Evolutionary conservation across 2,797 vertebrate species (phyloP).

Genomic region (Chaetophractus vellerosus): DNA sequence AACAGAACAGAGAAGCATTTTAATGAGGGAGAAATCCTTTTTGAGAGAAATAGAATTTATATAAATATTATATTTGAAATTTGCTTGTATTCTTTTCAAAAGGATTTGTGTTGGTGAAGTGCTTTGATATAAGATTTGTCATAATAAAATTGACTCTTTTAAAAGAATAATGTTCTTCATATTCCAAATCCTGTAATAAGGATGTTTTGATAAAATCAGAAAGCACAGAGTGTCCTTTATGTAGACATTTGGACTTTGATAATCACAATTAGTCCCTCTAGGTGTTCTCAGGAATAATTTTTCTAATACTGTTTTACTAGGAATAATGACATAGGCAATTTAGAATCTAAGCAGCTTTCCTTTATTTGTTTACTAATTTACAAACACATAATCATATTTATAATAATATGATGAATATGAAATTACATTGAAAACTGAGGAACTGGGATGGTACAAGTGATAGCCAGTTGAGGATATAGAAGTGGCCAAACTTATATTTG

Average conservation of each 20-base stretch:
- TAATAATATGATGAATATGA: background rate
- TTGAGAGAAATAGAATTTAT: background rate
- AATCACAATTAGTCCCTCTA: background rate
- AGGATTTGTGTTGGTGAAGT: background rate
- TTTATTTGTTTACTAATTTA: too few species aligned
- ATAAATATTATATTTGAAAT: constrained; percentile 35
- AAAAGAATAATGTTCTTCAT: background rate
- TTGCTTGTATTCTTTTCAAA: background rate
- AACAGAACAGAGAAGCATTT: background rate
- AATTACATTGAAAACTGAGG: background rate
- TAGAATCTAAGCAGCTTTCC: background rate
- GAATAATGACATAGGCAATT: background rate
- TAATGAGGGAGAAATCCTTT: background rate
- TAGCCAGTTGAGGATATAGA: background rate
- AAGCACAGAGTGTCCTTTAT: background rate
- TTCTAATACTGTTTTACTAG: background rate
- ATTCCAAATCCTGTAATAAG: background rate
- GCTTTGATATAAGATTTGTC: background rate
- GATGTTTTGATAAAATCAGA: background rate
- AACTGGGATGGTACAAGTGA: background rate
- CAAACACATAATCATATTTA: background rate
- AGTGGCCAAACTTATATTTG: background rate
- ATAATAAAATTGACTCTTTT: background rate
- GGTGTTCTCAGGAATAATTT: background rate
- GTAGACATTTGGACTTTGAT: background rate